A percentile compares a stretch with the other conserved stretches of the same genome.
Evolutionary conservation across 2,113 vertebrate species (phyloP).

Genomic region (Ceyx margarethae): DNA sequence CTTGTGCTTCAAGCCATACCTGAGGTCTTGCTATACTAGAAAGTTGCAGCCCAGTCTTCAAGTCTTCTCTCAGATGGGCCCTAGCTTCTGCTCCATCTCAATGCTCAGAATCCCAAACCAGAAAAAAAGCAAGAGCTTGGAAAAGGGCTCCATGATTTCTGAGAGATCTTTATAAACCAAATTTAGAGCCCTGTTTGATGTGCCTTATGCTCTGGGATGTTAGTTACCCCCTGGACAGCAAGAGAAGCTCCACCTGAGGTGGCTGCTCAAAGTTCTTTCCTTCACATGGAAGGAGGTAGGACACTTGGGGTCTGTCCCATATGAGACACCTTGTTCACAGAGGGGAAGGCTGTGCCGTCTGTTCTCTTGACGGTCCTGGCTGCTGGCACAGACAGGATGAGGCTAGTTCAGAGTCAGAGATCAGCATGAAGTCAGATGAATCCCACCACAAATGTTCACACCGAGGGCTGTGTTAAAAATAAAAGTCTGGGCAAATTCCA

Average conservation of each 20-base stretch:
- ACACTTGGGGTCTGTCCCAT: background rate
- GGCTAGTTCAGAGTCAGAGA: background rate
- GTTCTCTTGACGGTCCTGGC: background rate
- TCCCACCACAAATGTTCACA: background rate
- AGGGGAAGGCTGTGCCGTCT: accelerated
- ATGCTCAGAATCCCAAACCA: background rate
- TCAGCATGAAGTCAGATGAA: background rate
- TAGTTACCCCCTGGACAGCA: background rate
- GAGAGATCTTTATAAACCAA: background rate
- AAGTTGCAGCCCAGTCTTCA: background rate
- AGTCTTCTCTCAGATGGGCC: background rate
- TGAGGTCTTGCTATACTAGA: background rate
- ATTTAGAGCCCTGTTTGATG: background rate
- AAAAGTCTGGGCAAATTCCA: constrained; percentile 1
- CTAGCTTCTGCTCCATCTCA: background rate
- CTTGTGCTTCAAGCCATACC: background rate
- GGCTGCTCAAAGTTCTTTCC: background rate
- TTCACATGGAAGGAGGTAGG: accelerated
- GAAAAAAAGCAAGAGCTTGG: background rate
- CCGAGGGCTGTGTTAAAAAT: constrained; percentile 14
- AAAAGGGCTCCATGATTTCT: background rate
- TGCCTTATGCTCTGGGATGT: background rate
- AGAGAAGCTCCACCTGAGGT: background rate
- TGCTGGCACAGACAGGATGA: background rate
- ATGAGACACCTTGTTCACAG: background rate